Evolutionary conservation across 2,888 invertebrate genomes (phyloP).

Genomic region (Hirtodrosophila histrioides): DNA sequence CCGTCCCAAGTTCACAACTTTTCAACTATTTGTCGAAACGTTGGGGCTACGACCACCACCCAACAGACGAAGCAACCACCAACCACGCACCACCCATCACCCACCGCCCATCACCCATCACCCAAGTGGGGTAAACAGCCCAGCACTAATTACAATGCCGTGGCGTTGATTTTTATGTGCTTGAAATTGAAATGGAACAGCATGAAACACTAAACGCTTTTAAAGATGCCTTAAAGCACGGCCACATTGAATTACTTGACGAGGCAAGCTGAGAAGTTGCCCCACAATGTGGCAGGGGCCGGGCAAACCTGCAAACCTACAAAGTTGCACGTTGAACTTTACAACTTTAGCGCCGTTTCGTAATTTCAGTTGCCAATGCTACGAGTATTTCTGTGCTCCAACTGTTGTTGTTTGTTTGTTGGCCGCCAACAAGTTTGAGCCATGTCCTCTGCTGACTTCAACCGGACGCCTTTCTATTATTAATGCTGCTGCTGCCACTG

Average conservation of each 20-base stretch:
- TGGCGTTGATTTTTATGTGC: constrained; percentile 73
- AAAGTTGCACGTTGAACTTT: constrained; percentile 74
- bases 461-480: constrained; percentile 74
- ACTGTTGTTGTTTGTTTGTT: constrained; percentile 67
- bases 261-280: constrained; percentile 18
- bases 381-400: constrained; percentile 15
- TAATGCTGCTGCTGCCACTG: constrained; percentile 57
- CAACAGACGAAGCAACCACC: not conserved
- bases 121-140: constrained; percentile 41
- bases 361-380: constrained; percentile 40
- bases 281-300: not conserved
- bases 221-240: constrained; percentile 59
- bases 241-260: constrained; percentile 42
- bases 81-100: constrained; percentile 7
- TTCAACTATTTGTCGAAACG: constrained; percentile 63
- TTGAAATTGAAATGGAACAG: constrained; percentile 68
- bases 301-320: constrained; percentile 47
- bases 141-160: constrained; percentile 69
- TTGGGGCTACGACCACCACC: not conserved
- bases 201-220: constrained; percentile 57
- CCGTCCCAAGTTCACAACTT: constrained; percentile 68
- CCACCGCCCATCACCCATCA: not conserved
- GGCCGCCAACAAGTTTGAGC: constrained; percentile 56
- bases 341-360: constrained; percentile 60
- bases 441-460: constrained; percentile 58